phyloP scores from a whole-genome alignment of 2,888 invertebrate species.

The Psylliodes chrysocephalus region DNA sequence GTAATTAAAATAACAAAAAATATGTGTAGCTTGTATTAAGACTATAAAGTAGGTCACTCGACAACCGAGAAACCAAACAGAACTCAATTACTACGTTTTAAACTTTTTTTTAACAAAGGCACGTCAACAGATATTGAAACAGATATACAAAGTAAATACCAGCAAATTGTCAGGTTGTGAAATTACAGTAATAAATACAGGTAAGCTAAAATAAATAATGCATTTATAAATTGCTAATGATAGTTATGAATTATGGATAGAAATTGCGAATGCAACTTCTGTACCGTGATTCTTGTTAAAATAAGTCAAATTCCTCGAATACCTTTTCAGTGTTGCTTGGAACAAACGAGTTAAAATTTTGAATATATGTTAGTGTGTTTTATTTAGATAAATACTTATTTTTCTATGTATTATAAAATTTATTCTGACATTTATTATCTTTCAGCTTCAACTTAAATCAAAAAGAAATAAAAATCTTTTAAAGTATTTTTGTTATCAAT shows the following conservation, averaged over 20 bases:
- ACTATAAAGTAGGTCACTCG: slow-evolving; percentile 7
- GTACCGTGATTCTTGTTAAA: slow-evolving; percentile 7
- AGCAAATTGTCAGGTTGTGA: slow-evolving; percentile 25
- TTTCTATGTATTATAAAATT: no score
- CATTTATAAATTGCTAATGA: slow-evolving; percentile 37
- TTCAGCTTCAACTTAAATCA: no score
- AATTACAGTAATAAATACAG: slow-evolving; percentile 35
- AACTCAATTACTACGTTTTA: not conserved
- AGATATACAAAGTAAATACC: slow-evolving; percentile 10
- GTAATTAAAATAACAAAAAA: no score
- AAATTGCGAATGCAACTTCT: slow-evolving; percentile 14
- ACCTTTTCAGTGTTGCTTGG: slow-evolving; percentile 1
- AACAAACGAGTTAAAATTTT: not conserved
- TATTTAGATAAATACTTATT: no score
- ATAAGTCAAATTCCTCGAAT: not conserved
- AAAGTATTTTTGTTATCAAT: no score
- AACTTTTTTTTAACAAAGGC: not conserved
- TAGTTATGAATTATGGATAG: slow-evolving; percentile 39
- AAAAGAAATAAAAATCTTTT: no score
- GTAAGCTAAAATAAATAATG: slow-evolving; percentile 29
- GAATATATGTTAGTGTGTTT: no score
- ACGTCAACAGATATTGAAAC: slow-evolving; percentile 1
- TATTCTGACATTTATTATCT: no score
- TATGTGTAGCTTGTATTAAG: no score
- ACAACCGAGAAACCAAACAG: not conserved